Percentiles rank a stretch among this genome's conserved stretches.
Evolutionary conservation across 2,113 vertebrate species (phyloP).

Genomic region (Passer domesticus): DNA sequence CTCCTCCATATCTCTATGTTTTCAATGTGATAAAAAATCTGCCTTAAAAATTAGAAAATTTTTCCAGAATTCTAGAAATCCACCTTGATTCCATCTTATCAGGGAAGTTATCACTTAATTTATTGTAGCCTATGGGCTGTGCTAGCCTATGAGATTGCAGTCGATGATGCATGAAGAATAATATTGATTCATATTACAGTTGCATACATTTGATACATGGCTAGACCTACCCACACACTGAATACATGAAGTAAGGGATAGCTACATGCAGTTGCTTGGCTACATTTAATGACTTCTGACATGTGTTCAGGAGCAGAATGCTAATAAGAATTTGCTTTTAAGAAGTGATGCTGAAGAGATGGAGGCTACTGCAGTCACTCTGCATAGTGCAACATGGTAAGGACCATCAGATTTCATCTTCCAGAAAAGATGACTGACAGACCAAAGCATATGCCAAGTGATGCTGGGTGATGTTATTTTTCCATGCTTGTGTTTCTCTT

Average conservation of each 20-base stretch:
- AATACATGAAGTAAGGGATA: background rate
- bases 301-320: background rate
- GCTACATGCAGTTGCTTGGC: background rate
- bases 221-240: background rate
- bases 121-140: background rate
- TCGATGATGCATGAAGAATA: background rate
- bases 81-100: background rate
- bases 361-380: background rate
- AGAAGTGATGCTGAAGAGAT: background rate
- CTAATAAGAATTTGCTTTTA: background rate
- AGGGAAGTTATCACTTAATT: background rate
- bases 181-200: background rate
- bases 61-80: background rate
- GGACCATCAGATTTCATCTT: background rate
- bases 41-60: background rate
- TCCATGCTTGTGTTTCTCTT: background rate
- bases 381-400: background rate
- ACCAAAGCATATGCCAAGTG: background rate
- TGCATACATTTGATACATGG: background rate
- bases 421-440: background rate
- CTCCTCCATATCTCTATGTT: background rate
- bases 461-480: background rate
- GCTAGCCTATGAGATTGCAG: background rate
- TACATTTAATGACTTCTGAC: background rate
- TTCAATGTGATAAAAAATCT: background rate